Evolutionary conservation across 2,888 invertebrate genomes (phyloP).

Genomic region (Sphaerophoria taeniata): DNA sequence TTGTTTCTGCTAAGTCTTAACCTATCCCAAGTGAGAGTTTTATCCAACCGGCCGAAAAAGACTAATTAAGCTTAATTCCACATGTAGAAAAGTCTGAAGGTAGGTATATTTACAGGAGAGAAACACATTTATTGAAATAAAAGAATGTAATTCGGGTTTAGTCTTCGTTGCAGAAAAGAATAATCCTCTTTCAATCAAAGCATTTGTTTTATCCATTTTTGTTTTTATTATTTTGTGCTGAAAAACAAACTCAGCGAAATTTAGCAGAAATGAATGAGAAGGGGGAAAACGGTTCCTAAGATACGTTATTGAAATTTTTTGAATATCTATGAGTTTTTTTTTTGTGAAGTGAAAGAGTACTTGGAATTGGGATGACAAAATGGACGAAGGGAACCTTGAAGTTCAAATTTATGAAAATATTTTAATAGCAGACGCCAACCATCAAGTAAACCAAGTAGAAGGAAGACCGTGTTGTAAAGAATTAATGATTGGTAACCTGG

Average conservation of each 20-base stretch:
- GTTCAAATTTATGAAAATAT: too few species aligned
- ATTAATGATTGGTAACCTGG: too few species aligned
- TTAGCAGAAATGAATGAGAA: not conserved
- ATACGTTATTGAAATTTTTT: too few species aligned
- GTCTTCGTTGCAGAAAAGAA: conserved; percentile 3
- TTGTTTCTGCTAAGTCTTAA: not conserved
- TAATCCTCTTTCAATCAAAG: conserved; percentile 12
- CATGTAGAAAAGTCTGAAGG: not conserved
- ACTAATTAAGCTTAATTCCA: conserved; percentile 23
- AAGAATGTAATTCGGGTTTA: conserved; percentile 15
- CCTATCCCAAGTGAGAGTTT: not conserved
- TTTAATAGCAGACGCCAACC: too few species aligned
- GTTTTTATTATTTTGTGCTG: not conserved
- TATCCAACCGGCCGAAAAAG: not conserved
- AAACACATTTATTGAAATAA: conserved; percentile 3
- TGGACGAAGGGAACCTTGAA: too few species aligned
- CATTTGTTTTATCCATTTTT: conserved; percentile 10
- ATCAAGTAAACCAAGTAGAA: too few species aligned
- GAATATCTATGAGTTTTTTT: too few species aligned
- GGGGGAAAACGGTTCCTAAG: too few species aligned
- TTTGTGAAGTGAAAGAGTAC: too few species aligned
- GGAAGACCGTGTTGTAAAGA: too few species aligned
- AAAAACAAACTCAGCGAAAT: not conserved
- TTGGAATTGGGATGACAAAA: too few species aligned
- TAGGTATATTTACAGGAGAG: not conserved